A percentile compares a stretch with the other conserved stretches of the same genome.
phyloP scores from a whole-genome alignment of 1,140 invertebrate genomes.

The Megalopta genalis region DNA sequence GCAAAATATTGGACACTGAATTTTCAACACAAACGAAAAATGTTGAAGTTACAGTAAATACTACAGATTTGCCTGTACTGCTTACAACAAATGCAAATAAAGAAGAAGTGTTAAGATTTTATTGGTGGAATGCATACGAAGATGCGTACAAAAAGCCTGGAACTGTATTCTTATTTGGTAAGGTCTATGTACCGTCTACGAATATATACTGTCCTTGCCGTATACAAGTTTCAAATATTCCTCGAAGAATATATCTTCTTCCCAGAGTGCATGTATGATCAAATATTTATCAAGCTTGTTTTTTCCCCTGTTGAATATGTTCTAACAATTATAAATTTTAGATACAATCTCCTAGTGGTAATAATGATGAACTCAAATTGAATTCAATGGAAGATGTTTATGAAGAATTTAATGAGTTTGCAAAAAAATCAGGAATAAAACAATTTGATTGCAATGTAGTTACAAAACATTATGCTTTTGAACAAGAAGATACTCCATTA shows the following conservation, averaged over 20 bases:
- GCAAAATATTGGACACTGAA: slow-evolving; percentile 72
- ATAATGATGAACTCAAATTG: slow-evolving; percentile 83
- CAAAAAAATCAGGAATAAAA: slow-evolving; percentile 86
- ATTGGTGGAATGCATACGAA: slow-evolving; percentile 97
- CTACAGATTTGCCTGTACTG: slow-evolving; percentile 76
- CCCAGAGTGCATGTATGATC: slow-evolving; percentile 90
- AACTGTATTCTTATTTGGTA: slow-evolving; percentile 95
- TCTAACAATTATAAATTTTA: slow-evolving; percentile 70
- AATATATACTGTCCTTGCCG: slow-evolving; percentile 92
- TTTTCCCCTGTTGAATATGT: background rate
- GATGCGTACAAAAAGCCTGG: slow-evolving; percentile 90
- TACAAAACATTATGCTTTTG: slow-evolving; percentile 93
- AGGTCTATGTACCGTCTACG: slow-evolving; percentile 87
- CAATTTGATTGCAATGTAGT: slow-evolving; percentile 89
- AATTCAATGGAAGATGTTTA: slow-evolving; percentile 90
- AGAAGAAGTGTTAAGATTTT: slow-evolving; percentile 89
- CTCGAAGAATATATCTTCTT: slow-evolving; percentile 90
- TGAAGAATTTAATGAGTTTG: slow-evolving; percentile 91
- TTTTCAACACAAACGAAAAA: slow-evolving; percentile 66
- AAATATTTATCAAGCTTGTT: slow-evolving; percentile 11
- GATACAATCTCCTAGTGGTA: slow-evolving; percentile 77
- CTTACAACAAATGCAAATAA: slow-evolving; percentile 80
- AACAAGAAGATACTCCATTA: slow-evolving; percentile 88
- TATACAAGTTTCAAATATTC: slow-evolving; percentile 92
- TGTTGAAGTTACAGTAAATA: slow-evolving; percentile 44